Percentiles rank a stretch among this genome's conserved stretches.
Conservation (phyloP, 2,888 invertebrate species). For the Brenthis ino region DNA sequence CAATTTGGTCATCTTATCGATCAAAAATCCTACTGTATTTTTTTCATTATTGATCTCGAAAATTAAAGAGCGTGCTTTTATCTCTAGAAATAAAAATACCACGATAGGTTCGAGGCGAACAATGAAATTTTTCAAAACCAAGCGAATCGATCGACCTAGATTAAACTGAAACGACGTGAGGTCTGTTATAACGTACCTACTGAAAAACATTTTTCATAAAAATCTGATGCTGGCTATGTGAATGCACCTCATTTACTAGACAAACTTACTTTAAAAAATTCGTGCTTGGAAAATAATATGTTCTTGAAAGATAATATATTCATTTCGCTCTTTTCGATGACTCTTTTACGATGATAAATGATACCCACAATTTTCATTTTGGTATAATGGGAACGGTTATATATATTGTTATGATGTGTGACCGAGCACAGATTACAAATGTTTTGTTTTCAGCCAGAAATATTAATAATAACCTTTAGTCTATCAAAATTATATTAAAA, state of each 20-base stretch:
- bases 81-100: conserved; percentile 6
- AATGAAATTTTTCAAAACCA: conserved; percentile 34
- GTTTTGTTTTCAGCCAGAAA: no score
- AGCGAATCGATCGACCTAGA: conserved; percentile 37
- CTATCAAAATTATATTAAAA: no score
- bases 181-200: conserved; percentile 5
- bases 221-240: background rate
- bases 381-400: no score
- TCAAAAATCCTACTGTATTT: background rate
- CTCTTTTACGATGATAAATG: no score
- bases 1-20: background rate
- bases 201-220: conserved; percentile 4
- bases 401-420: no score
- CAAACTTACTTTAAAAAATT: background rate
- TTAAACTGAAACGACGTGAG: conserved; percentile 18
- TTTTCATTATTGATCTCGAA: background rate
- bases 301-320: no score
- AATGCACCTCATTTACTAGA: background rate
- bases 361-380: no score
- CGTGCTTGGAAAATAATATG: no score
- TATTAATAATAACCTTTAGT: no score
- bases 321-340: no score
- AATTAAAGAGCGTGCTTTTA: conserved; percentile 2
- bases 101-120: conserved; percentile 25
- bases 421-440: no score